Evolutionary conservation across 2,113 vertebrate genomes (phyloP).

Genomic region (Stictonetta naevosa): DNA sequence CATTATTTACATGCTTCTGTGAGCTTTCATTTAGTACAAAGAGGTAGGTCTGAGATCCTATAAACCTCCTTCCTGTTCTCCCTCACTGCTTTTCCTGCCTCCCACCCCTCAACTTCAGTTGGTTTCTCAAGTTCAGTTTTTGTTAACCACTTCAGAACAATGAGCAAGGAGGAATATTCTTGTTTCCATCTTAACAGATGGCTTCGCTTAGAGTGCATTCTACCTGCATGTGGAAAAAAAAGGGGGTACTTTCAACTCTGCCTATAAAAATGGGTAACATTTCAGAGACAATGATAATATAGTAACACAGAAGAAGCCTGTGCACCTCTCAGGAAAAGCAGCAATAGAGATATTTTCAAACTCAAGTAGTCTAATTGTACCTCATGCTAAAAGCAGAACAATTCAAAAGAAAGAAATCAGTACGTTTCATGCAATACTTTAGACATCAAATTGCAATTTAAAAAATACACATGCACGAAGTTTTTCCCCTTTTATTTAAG

Average conservation of each 20-base stretch:
- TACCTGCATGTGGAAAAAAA: not conserved
- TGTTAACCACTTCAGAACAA: not conserved
- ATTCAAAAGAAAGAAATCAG: not conserved
- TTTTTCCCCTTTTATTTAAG: not conserved
- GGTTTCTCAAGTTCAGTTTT: not conserved
- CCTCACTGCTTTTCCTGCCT: not conserved
- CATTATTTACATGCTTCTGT: not conserved
- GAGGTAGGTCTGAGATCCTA: not conserved
- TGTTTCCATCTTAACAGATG: not conserved
- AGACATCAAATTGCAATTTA: not conserved
- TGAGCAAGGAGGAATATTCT: not conserved
- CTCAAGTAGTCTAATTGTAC: not conserved
- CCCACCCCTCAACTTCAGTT: not conserved
- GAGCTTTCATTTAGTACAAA: not conserved
- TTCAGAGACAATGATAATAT: not conserved
- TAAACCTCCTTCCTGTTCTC: not conserved
- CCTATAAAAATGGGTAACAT: not conserved
- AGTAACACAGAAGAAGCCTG: not conserved
- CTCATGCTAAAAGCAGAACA: not conserved
- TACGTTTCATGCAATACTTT: not conserved
- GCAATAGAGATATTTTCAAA: not conserved
- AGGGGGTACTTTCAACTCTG: not conserved
- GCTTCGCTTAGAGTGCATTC: not conserved
- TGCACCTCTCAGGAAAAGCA: not conserved
- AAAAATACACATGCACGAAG: not conserved